Evolutionary conservation across 2,888 invertebrate species (phyloP).

Genomic region (Abrostola triplasia): DNA sequence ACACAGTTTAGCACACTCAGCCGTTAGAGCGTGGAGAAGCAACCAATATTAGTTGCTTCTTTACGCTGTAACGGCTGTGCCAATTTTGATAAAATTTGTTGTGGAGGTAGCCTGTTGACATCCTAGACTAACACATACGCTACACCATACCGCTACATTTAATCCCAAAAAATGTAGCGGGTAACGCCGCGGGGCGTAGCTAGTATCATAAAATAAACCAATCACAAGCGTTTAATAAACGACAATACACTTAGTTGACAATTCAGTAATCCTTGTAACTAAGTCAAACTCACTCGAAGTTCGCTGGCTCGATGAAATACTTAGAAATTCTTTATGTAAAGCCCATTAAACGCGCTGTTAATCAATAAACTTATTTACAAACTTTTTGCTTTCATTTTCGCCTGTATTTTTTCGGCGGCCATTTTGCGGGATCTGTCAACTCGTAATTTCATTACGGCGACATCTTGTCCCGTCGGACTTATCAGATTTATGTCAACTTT

Average conservation of each 20-base stretch:
- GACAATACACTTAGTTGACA: conserved; percentile 9
- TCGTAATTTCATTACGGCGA: conserved; percentile 38
- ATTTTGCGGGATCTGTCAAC: conserved; percentile 28
- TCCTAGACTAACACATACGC: no score
- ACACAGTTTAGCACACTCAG: no score
- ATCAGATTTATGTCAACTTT: conserved; percentile 59
- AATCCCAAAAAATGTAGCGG: no score
- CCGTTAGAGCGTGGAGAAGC: no score
- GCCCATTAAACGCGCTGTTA: conserved; percentile 23
- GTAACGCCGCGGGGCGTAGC: no score
- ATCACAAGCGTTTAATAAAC: no score
- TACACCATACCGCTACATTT: no score
- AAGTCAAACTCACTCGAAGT: conserved; percentile 29
- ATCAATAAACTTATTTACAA: conserved; percentile 42
- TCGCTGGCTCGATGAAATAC: conserved; percentile 21
- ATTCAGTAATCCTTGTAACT: conserved; percentile 12
- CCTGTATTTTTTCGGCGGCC: conserved; percentile 6
- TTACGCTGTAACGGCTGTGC: no score
- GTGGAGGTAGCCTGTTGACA: no score
- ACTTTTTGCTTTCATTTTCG: conserved; percentile 24
- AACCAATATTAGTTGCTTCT: no score
- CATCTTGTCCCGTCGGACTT: conserved; percentile 35
- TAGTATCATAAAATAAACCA: no score
- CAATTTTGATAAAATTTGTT: no score
- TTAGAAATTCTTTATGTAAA: conserved; percentile 11